phyloP scores from a whole-genome alignment of 2,888 invertebrate genomes.

The Pollenia angustigena region DNA sequence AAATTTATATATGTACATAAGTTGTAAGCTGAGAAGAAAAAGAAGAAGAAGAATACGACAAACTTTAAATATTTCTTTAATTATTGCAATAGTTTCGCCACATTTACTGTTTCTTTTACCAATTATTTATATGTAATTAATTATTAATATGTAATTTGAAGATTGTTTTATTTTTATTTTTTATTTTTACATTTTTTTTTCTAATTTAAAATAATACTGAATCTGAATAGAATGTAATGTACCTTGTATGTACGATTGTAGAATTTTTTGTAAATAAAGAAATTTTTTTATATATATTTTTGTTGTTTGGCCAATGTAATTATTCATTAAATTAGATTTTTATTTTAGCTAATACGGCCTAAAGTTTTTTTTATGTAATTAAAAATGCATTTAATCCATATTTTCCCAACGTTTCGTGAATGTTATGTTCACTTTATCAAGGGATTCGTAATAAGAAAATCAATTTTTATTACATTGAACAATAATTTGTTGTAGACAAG shows the following conservation, averaged over 20 bases:
- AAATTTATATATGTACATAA: conserved; percentile 24
- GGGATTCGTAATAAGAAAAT: too few relatives aligned
- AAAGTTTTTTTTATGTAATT: too few relatives aligned
- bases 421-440: too few relatives aligned
- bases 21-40: conserved; percentile 45
- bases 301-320: too few relatives aligned
- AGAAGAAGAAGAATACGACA: conserved; percentile 31
- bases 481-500: too few relatives aligned
- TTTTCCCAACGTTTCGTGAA: too few relatives aligned
- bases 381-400: too few relatives aligned
- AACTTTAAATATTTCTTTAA: conserved; percentile 32
- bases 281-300: too few relatives aligned
- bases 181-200: background rate
- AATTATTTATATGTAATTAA: conserved; percentile 45
- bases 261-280: conserved; percentile 52
- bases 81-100: conserved; percentile 41
- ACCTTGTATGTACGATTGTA: conserved; percentile 44
- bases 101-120: conserved; percentile 5
- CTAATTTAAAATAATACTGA: conserved; percentile 39
- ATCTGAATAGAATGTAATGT: conserved; percentile 43
- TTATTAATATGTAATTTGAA: conserved; percentile 42
- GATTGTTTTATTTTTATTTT: conserved; percentile 52
- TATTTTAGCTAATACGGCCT: too few relatives aligned
- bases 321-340: too few relatives aligned
- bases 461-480: too few relatives aligned